These are phyloP conservation scores for Charaxes varanes DNA, from an alignment of 1,140 invertebrate species.

Conservation along the genomic window DNA sequence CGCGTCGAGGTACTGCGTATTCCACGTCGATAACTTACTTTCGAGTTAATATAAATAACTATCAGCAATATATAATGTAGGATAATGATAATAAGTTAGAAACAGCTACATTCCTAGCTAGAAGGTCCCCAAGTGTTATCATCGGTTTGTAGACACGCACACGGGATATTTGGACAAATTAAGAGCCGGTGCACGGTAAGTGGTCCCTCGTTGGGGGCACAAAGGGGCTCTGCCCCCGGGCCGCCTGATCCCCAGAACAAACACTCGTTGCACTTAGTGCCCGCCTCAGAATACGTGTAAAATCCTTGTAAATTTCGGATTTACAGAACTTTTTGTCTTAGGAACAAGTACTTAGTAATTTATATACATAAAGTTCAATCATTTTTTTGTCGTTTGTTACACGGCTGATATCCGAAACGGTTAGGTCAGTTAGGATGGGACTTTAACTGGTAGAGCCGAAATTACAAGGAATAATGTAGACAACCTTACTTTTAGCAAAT, in stretches of 20 bases:
- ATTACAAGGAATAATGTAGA: too few relatives aligned
- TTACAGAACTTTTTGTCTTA: too few relatives aligned
- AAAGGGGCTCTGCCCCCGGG: conserved; percentile 32
- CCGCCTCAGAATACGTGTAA: too few relatives aligned
- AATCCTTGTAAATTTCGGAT: too few relatives aligned
- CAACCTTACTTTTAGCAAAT: too few relatives aligned
- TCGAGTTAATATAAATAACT: neutral
- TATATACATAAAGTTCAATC: too few relatives aligned
- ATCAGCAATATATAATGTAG: too few relatives aligned
- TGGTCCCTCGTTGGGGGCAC: conserved; percentile 21
- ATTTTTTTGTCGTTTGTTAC: too few relatives aligned
- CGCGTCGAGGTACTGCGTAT: neutral
- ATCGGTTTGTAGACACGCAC: neutral
- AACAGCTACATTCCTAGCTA: neutral
- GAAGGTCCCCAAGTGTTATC: neutral
- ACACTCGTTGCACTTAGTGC: conserved; percentile 22
- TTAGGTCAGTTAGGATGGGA: too few relatives aligned
- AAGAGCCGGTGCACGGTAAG: conserved; percentile 27
- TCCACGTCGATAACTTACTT: neutral
- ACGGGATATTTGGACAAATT: conserved; percentile 32
- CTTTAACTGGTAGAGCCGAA: too few relatives aligned
- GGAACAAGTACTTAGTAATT: too few relatives aligned
- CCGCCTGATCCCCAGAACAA: conserved; percentile 33
- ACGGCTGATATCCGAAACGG: too few relatives aligned
- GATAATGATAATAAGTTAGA: neutral